These are phyloP conservation scores for Oryzias sinensis DNA, from an alignment of 2,797 vertebrate species.

Conservation along the genomic window DNA sequence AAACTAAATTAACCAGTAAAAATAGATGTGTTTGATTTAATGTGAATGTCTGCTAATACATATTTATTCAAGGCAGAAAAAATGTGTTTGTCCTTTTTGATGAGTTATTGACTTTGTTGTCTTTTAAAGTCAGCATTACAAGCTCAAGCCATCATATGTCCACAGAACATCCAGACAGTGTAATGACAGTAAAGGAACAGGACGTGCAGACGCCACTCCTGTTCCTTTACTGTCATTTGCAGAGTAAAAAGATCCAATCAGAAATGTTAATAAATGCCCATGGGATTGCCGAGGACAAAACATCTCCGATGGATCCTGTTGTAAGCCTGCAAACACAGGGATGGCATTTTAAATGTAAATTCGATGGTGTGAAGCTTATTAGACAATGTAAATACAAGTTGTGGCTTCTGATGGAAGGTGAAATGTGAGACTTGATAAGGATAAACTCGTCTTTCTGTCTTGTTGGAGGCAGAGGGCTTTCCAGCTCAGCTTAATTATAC, in stretches of 20 bases:
- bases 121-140: conserved; percentile 34
- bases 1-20: conserved; percentile 33
- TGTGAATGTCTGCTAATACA: conserved; percentile 56
- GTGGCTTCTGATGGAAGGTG: conserved; percentile 45
- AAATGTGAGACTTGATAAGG: conserved; percentile 32
- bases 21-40: conserved; percentile 37
- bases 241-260: conserved; percentile 34
- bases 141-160: conserved; percentile 42
- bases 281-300: conserved; percentile 69
- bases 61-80: conserved; percentile 6
- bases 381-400: conserved; percentile 52
- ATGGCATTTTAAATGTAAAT: conserved; percentile 71
- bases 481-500: too few species aligned
- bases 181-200: conserved; percentile 11
- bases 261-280: conserved; percentile 72
- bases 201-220: conserved; percentile 17
- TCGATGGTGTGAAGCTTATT: conserved; percentile 60
- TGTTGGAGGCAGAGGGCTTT: too few species aligned
- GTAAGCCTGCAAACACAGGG: conserved; percentile 56
- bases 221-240: conserved; percentile 3
- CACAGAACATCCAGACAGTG: conserved; percentile 43
- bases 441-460: conserved; percentile 31
- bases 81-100: not conserved
- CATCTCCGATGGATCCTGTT: conserved; percentile 58
- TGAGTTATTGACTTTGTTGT: conserved; percentile 30